phyloP scores from a whole-genome alignment of 2,888 invertebrate genomes.

The Protonemura montana region DNA sequence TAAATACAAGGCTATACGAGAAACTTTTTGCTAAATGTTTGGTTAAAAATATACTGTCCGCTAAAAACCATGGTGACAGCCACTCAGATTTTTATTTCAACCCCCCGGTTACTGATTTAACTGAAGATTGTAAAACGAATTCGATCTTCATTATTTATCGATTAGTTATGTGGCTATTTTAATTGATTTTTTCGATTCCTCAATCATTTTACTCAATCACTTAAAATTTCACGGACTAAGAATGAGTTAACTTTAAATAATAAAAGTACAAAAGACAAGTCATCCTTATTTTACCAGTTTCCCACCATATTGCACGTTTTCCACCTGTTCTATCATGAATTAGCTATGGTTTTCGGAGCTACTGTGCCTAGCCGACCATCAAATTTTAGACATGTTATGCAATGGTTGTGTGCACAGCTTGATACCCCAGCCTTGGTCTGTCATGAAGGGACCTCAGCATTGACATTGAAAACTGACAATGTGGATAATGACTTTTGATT shows the following conservation, averaged over 20 bases:
- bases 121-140: too few species aligned
- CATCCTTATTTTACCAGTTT: neutral
- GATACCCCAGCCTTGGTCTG: neutral
- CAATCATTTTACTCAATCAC: neutral
- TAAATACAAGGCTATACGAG: too few species aligned
- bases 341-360: neutral
- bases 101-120: too few species aligned
- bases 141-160: too few species aligned
- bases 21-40: too few species aligned
- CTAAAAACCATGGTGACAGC: too few species aligned
- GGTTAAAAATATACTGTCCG: too few species aligned
- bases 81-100: too few species aligned
- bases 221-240: too few species aligned
- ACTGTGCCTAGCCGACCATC: neutral
- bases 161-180: too few species aligned
- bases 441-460: neutral
- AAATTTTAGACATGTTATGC: neutral
- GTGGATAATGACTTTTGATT: neutral
- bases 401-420: neutral
- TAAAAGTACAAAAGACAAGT: neutral
- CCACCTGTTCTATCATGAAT: neutral
- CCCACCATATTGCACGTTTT: neutral
- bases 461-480: neutral
- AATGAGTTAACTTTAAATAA: too few species aligned
- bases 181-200: too few species aligned